A percentile compares a stretch with the other conserved stretches of the same genome.
These are phyloP conservation scores for Tauraco erythrolophus DNA, from an alignment of 2,113 vertebrate species.

Conservation along the genomic window DNA sequence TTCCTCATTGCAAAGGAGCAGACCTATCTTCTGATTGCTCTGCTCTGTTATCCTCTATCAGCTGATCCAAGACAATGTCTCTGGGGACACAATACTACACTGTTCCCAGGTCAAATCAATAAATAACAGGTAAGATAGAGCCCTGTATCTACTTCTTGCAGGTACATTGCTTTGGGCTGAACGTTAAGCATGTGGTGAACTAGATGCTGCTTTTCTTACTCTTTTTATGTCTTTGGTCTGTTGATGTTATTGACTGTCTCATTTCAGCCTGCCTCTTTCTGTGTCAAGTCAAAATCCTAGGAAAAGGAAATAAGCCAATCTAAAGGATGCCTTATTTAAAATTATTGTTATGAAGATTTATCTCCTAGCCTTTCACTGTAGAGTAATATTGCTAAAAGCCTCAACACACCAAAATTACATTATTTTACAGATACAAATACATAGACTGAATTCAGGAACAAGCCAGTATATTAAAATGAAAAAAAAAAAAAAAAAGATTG, in stretches of 20 bases:
- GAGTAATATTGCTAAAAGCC: neutral
- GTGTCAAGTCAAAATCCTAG: neutral
- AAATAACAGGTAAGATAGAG: neutral
- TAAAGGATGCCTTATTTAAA: neutral
- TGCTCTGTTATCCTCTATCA: neutral
- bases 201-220: neutral
- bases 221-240: neutral
- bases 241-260: neutral
- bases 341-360: neutral
- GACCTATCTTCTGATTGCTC: neutral
- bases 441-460: neutral
- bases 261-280: neutral
- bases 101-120: neutral
- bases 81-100: neutral
- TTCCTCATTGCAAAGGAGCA: neutral
- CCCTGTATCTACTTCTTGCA: neutral
- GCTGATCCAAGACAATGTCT: neutral
- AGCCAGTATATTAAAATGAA: neutral
- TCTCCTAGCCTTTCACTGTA: neutral
- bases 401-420: neutral
- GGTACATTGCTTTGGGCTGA: fast-evolving
- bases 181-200: neutral
- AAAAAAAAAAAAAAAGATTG: too few relatives aligned
- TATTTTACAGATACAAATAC: neutral
- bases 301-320: neutral